Conservation (phyloP, 2,113 vertebrate genomes). For the Mastomys natalensis region DNA sequence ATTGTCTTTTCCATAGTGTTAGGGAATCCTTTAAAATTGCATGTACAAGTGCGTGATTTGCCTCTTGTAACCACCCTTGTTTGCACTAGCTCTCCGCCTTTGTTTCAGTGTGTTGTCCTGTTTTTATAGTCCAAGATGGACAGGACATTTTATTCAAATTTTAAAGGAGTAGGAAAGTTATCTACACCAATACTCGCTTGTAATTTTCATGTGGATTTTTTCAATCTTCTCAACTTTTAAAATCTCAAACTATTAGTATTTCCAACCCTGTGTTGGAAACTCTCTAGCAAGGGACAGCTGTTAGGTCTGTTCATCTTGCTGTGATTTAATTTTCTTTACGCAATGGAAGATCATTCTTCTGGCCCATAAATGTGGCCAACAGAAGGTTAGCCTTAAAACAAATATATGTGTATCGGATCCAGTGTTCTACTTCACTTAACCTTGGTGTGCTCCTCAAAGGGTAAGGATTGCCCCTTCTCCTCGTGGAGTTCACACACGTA, state of each 20-base stretch:
- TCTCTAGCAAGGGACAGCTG: background rate
- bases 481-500: background rate
- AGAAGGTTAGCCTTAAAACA: constrained; percentile 42
- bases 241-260: constrained; percentile 22
- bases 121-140: constrained; percentile 28
- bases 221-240: constrained; percentile 17
- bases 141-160: background rate
- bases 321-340: background rate
- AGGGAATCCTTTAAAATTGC: constrained; percentile 31
- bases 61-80: background rate
- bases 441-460: background rate
- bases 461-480: constrained; percentile 9
- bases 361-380: constrained; percentile 6
- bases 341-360: background rate
- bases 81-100: background rate
- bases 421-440: constrained; percentile 55
- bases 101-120: background rate
- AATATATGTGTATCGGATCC: background rate
- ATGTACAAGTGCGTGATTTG: background rate
- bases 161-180: background rate
- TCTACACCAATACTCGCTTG: background rate
- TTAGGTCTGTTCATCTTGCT: background rate
- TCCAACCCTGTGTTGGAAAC: background rate
- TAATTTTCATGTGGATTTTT: constrained; percentile 29
- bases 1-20: constrained; percentile 32